phyloP scores from a whole-genome alignment of 2,888 invertebrate genomes.

The Coremacera marginata region DNA sequence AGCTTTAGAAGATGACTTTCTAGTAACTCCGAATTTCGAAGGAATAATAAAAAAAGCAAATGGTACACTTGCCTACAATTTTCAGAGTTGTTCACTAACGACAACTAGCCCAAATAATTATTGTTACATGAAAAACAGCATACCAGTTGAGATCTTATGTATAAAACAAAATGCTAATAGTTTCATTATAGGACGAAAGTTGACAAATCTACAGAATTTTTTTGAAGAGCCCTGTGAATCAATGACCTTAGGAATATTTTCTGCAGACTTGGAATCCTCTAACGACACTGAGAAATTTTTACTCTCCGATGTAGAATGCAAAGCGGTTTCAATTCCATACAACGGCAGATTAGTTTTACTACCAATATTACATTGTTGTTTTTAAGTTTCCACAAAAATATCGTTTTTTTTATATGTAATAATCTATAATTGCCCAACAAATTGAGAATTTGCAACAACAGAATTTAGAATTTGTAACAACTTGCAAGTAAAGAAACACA shows the following conservation, averaged over 20 bases:
- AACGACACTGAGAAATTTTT: constrained; percentile 10
- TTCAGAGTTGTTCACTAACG: constrained; percentile 26
- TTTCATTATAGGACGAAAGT: constrained; percentile 25
- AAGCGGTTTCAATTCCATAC: constrained; percentile 15
- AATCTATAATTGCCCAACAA: too few relatives aligned
- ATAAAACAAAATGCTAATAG: constrained; percentile 28
- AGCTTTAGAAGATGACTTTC: neutral
- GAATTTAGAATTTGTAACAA: too few relatives aligned
- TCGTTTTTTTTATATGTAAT: too few relatives aligned
- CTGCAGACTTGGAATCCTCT: neutral
- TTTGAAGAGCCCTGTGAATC: constrained; percentile 29
- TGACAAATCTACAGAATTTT: constrained; percentile 35
- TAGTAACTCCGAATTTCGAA: neutral
- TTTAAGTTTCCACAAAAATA: neutral
- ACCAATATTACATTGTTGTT: neutral
- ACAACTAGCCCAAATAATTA: constrained; percentile 27
- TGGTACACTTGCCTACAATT: constrained; percentile 20
- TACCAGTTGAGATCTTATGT: constrained; percentile 29
- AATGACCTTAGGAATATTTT: constrained; percentile 20
- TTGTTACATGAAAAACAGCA: constrained; percentile 28
- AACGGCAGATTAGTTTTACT: neutral
- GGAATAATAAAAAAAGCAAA: constrained; percentile 18
- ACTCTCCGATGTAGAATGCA: constrained; percentile 9
- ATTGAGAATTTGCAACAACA: too few relatives aligned
- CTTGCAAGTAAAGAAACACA: too few relatives aligned